Evolutionary conservation across 1,140 invertebrate genomes (phyloP).

Genomic region (Magallana angulata): DNA sequence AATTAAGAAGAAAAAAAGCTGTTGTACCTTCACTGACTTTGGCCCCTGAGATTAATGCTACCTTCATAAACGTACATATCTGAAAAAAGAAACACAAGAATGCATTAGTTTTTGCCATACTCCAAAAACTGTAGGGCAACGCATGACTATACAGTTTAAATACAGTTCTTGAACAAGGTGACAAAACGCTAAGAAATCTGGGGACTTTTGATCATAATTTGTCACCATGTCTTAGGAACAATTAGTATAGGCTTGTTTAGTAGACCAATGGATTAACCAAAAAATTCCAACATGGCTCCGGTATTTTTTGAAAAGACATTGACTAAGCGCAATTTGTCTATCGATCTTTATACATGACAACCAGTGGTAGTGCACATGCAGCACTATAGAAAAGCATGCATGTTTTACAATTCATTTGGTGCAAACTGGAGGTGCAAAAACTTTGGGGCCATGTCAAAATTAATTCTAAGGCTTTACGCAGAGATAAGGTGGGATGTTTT

Average conservation of each 20-base stretch:
- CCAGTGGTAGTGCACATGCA: not conserved
- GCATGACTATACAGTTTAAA: not conserved
- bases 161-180: not conserved
- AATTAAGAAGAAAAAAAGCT: constrained; percentile 1
- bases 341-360: not conserved
- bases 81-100: constrained; percentile 18
- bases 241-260: constrained; percentile 4
- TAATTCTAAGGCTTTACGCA: constrained; percentile 4
- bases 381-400: not conserved
- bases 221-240: not conserved
- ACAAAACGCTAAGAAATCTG: not conserved
- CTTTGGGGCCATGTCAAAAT: not conserved
- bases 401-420: constrained; percentile 2
- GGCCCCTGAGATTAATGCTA: constrained; percentile 25
- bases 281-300: constrained; percentile 8
- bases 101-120: not conserved
- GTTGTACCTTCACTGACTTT: constrained; percentile 10
- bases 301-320: not conserved
- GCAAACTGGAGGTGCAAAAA: not conserved
- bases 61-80: not conserved
- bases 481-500: not conserved
- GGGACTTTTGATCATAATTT: constrained; percentile 18
- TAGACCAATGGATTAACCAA: constrained; percentile 11
- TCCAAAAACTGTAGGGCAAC: not conserved
- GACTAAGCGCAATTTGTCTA: not conserved